Percentiles rank a stretch among this genome's conserved stretches.
phyloP scores from a whole-genome alignment of 2,888 invertebrate species.

The Andrena minutula region DNA sequence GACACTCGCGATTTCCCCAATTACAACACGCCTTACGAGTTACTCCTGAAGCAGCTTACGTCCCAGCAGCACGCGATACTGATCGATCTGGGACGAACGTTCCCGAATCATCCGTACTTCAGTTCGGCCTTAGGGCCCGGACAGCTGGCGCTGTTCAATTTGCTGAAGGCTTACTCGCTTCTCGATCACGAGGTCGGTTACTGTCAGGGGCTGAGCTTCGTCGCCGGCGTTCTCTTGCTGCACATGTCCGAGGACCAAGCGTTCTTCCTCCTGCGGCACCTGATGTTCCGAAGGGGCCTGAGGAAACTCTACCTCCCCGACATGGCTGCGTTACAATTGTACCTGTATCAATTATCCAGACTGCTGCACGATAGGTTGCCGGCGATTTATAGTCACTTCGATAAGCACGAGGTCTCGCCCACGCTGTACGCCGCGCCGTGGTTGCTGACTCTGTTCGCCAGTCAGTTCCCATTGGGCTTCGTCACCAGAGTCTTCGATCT shows the following conservation, averaged over 20 bases:
- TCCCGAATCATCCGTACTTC: slow-evolving; percentile 97
- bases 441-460: slow-evolving; percentile 98
- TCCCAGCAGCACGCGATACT: slow-evolving; percentile 98
- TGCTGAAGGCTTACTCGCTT: slow-evolving; percentile 97
- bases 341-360: slow-evolving; percentile 97
- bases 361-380: slow-evolving; percentile 95
- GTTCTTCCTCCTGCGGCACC: slow-evolving; percentile 93
- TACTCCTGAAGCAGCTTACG: slow-evolving; percentile 94
- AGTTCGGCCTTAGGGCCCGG: slow-evolving; percentile 96
- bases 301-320: slow-evolving; percentile 96
- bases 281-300: slow-evolving; percentile 96
- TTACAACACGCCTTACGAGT: slow-evolving; percentile 92
- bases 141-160: slow-evolving; percentile 96
- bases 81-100: slow-evolving; percentile 97
- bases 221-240: slow-evolving; percentile 95
- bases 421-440: slow-evolving; percentile 98
- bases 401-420: slow-evolving; percentile 95
- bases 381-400: slow-evolving; percentile 94
- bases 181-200: slow-evolving; percentile 98
- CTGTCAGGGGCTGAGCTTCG: slow-evolving; percentile 98
- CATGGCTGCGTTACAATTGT: slow-evolving; percentile 95
- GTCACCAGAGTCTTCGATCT: slow-evolving; percentile 97
- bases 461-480: slow-evolving; percentile 98
- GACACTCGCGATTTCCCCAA: slow-evolving; percentile 90
- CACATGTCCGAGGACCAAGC: slow-evolving; percentile 98